Percentiles rank a stretch among this genome's conserved stretches.
Evolutionary conservation across 2,888 invertebrate genomes (phyloP).

Genomic region (Drosophila antonietae): DNA sequence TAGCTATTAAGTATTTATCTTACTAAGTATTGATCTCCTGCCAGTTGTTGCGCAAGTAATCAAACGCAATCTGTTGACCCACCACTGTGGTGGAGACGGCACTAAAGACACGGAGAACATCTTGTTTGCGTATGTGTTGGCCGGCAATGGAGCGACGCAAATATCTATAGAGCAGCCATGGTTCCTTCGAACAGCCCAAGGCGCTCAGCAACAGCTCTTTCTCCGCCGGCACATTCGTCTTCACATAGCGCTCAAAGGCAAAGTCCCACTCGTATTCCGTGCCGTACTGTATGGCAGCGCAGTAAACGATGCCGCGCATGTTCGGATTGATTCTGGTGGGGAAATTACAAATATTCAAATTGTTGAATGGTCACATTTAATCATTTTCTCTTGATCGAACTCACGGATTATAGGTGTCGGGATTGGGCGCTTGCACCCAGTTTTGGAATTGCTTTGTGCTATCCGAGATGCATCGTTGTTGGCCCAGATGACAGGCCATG

Average conservation of each 20-base stretch:
- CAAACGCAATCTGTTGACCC: slow-evolving; percentile 93
- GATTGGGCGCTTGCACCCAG: slow-evolving; percentile 90
- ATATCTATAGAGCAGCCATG: slow-evolving; percentile 90
- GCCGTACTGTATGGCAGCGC: slow-evolving; percentile 93
- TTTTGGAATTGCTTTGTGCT: slow-evolving; percentile 90
- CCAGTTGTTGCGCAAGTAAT: slow-evolving; percentile 92
- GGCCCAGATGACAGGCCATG: slow-evolving; percentile 91
- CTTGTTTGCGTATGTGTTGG: slow-evolving; percentile 93
- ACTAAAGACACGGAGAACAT: slow-evolving; percentile 90
- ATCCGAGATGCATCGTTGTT: slow-evolving; percentile 90
- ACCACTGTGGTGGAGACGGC: slow-evolving; percentile 91
- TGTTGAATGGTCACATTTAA: too few relatives aligned
- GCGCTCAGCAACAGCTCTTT: slow-evolving; percentile 91
- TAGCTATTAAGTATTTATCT: slow-evolving; percentile 89
- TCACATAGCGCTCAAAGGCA: slow-evolving; percentile 91
- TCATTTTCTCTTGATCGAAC: slow-evolving; percentile 53
- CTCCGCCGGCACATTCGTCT: slow-evolving; percentile 92
- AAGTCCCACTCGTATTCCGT: slow-evolving; percentile 95
- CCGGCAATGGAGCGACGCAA: slow-evolving; percentile 90
- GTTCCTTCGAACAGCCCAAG: slow-evolving; percentile 92
- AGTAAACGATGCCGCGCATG: slow-evolving; percentile 93
- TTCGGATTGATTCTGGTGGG: slow-evolving; percentile 91
- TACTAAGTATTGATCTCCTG: slow-evolving; percentile 89
- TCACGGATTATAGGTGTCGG: slow-evolving; percentile 91
- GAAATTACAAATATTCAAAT: slow-evolving; percentile 14